A percentile compares a stretch with the other conserved stretches of the same genome.
Conservation (phyloP, 2,888 invertebrate genomes). For the Synanthedon tipuliformis region DNA sequence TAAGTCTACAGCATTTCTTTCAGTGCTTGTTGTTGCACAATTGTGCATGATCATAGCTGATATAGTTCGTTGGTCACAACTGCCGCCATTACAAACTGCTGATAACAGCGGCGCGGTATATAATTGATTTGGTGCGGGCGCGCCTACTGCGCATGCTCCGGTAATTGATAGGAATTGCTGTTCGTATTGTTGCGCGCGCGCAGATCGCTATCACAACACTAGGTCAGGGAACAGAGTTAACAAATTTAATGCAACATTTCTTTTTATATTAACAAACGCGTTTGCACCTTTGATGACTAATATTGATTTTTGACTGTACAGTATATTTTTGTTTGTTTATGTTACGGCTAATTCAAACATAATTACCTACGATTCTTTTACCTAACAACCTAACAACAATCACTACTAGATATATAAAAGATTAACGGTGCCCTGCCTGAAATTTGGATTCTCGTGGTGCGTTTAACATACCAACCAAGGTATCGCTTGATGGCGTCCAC, state of each 20-base stretch:
- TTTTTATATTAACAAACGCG: too few relatives aligned
- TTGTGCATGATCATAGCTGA: neutral
- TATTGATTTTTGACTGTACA: too few relatives aligned
- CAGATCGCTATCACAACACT: neutral
- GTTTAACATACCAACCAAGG: too few relatives aligned
- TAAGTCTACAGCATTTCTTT: neutral
- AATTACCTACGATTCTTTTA: too few relatives aligned
- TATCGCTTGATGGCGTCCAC: too few relatives aligned
- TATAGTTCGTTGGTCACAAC: neutral
- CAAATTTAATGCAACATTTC: neutral
- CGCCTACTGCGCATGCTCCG: conserved; percentile 14
- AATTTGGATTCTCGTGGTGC: too few relatives aligned
- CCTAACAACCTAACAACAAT: too few relatives aligned
- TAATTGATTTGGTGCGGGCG: conserved; percentile 26
- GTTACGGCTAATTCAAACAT: too few relatives aligned
- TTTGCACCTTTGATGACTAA: too few relatives aligned
- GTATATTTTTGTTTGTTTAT: too few relatives aligned
- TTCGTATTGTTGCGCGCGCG: neutral
- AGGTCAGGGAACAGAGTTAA: neutral
- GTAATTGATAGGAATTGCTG: conserved; percentile 2
- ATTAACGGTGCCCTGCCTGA: too few relatives aligned
- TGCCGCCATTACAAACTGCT: neutral
- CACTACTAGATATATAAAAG: too few relatives aligned
- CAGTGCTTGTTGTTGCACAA: neutral
- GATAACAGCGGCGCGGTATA: conserved; percentile 10